Conservation (phyloP, 2,888 invertebrate genomes). For the Diogma glabrata region DNA sequence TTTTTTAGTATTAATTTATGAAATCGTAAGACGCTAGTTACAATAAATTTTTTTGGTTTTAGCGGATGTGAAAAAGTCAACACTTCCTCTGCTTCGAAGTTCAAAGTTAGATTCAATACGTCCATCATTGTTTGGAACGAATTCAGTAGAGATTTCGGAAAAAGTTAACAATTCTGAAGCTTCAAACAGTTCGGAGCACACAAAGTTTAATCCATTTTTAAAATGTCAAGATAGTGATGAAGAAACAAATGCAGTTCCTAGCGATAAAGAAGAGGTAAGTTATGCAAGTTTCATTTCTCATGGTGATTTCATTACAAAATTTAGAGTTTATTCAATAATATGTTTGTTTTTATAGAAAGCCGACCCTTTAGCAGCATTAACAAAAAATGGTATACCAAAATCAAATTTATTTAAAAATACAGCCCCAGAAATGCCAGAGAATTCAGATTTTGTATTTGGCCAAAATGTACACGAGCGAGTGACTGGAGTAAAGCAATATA, state of each 20-base stretch:
- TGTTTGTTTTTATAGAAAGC: conserved; percentile 3
- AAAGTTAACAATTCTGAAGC: background rate
- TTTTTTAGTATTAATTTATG: too few species aligned
- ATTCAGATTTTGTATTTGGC: conserved; percentile 75
- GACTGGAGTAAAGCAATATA: conserved; percentile 46
- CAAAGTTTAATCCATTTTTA: conserved; percentile 10
- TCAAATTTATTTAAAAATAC: conserved; percentile 30
- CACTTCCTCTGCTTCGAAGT: background rate
- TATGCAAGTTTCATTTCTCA: background rate
- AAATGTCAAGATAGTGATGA: conserved; percentile 10
- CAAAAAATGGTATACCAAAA: conserved; percentile 33
- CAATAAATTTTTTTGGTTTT: too few species aligned
- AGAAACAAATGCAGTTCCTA: conserved; percentile 3
- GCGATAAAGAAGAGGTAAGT: conserved; percentile 1
- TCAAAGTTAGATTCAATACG: conserved; percentile 11
- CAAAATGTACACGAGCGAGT: conserved; percentile 83
- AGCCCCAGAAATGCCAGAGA: conserved; percentile 35
- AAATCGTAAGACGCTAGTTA: too few species aligned
- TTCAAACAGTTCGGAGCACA: background rate
- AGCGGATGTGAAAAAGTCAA: too few species aligned
- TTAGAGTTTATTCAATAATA: background rate
- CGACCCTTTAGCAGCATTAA: conserved; percentile 30
- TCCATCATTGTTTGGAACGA: conserved; percentile 15
- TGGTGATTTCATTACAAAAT: background rate
- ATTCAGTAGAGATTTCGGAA: background rate